phyloP scores from a whole-genome alignment of 1,140 invertebrate genomes.

The Pristionchus pacificus region DNA sequence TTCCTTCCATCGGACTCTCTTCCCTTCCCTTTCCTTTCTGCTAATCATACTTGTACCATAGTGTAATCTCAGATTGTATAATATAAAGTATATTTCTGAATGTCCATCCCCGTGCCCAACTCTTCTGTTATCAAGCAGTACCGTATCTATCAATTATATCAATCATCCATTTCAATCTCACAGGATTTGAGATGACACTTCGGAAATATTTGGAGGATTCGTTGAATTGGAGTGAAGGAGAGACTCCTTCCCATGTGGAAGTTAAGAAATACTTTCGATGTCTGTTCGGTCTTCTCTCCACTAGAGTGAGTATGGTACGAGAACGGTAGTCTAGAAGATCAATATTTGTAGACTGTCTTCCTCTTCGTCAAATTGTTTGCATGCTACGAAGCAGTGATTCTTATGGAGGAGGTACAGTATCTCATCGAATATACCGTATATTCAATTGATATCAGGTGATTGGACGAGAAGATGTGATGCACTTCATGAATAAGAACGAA shows the following conservation, averaged over 20 bases:
- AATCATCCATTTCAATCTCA: too few species aligned
- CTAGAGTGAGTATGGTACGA: background rate
- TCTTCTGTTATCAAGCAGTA: background rate
- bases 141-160: background rate
- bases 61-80: background rate
- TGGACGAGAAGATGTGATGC: background rate
- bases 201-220: background rate
- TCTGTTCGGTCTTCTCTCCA: background rate
- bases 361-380: background rate
- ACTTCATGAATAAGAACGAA: background rate
- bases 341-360: too few species aligned
- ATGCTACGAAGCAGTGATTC: background rate
- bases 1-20: background rate
- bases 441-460: background rate
- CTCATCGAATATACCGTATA: background rate
- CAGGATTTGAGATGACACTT: background rate
- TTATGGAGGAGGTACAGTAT: too few species aligned
- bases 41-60: background rate
- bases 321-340: too few species aligned
- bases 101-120: background rate
- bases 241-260: background rate
- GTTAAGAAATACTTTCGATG: background rate
- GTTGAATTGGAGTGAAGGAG: background rate
- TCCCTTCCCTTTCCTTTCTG: background rate
- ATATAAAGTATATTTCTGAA: background rate